Evolutionary conservation across 2,113 vertebrate genomes (phyloP).

Genomic region (Microcebus griseorufus): DNA sequence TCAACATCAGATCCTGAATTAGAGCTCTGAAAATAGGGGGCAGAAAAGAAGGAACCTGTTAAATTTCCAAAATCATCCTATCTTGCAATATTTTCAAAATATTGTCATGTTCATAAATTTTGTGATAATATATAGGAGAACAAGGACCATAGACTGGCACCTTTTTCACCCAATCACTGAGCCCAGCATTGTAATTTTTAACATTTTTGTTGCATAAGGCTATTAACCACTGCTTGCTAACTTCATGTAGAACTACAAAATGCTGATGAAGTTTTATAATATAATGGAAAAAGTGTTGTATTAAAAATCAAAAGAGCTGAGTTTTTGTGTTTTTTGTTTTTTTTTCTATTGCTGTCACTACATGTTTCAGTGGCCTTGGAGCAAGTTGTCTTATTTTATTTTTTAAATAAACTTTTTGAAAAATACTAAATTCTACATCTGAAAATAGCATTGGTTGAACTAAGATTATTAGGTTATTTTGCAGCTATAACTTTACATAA

Average conservation of each 20-base stretch:
- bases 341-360: not conserved
- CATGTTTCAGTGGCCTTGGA: not conserved
- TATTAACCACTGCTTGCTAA: slow-evolving; percentile 9
- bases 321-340: not conserved
- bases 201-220: not conserved
- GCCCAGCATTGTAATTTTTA: not conserved
- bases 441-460: not conserved
- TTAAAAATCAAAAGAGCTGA: not conserved
- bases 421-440: not conserved
- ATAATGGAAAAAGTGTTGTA: not conserved
- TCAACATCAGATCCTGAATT: not conserved
- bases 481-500: not conserved
- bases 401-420: not conserved
- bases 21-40: not conserved
- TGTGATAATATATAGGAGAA: not conserved
- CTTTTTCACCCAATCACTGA: not conserved
- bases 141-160: not conserved
- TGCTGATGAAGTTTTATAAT: not conserved
- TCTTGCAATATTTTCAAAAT: not conserved
- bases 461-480: not conserved
- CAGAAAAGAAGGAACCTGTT: not conserved
- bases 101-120: not conserved
- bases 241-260: not conserved
- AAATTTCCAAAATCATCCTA: not conserved
- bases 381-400: not conserved